Base-by-base conservation (phyloP, 92 coral and sea anemone genomes). In the Porites divaricata region DNA sequence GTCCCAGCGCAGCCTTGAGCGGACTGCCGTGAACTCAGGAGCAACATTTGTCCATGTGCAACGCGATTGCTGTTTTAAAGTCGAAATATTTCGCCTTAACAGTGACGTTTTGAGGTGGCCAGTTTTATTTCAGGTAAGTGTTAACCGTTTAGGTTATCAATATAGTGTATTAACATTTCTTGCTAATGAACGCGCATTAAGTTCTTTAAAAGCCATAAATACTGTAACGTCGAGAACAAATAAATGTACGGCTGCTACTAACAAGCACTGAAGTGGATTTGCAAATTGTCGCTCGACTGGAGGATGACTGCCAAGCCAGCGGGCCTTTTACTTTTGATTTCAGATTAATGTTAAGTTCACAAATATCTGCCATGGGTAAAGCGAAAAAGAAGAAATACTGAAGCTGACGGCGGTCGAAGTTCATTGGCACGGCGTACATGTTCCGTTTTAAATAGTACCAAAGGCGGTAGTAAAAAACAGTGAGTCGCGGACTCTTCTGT, bases 111-210 rank as follows among this genome's bases (percentile, higher is more conserved):
- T 35, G 45, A 35, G 45, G 45, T 35, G 6, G 14, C 13, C 9
- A 48, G 41, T 56, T 25, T 35, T 22, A 14, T n/a, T 19, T 54
- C 67, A 70, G 85, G 85, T 80, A 68, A 9, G 76, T 69, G 50
- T 56, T 68, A 51, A 54, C 53, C 17, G 50, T 26, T 0, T 4
- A 26, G n/a, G 22, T 2, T 26, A 56, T 24, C 50, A 78, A 41
- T 11, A 22, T 50, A 50, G 23, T 57, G 24, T 56, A 57, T 23
- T 12, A 64, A n/a, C 28, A 56, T 48, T 54, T 17, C 70, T 45
- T 48, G 20, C 2, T 20, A 45, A 62, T 45, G 9, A 15, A 57
- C 45, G 45, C 45, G 45, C 4, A 35, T 35, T 41, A 20, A 7
- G 7, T 14, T 68, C 8, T 48, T 78, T 78, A 23, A 69, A 69